Evolutionary conservation across 2,888 invertebrate species (phyloP).

Genomic region (Ypsolopha scabrella): DNA sequence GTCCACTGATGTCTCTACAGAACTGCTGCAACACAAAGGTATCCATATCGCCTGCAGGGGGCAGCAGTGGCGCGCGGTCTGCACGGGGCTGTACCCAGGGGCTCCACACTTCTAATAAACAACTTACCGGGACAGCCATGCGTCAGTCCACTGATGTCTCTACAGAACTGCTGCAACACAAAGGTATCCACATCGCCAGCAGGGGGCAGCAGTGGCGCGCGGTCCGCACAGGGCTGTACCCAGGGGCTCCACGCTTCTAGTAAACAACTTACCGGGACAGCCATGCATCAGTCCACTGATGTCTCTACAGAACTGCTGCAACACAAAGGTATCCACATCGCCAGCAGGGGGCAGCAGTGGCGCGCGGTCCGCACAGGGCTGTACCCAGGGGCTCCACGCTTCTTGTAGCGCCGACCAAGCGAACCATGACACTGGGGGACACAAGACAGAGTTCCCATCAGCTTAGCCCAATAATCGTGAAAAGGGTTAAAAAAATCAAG

Average conservation of each 20-base stretch:
- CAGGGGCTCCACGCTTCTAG: background rate
- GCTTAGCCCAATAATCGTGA: background rate
- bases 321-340: too few relatives aligned
- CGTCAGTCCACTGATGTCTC: too few relatives aligned
- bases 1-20: too few relatives aligned
- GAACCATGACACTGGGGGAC: slow-evolving; percentile 29
- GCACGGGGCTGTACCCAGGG: slow-evolving; percentile 31
- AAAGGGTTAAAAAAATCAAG: too few relatives aligned
- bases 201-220: background rate
- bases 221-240: background rate
- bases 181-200: background rate
- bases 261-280: background rate
- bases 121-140: too few relatives aligned
- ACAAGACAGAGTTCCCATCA: background rate
- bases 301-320: too few relatives aligned
- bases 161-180: background rate
- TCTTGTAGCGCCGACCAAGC: slow-evolving; percentile 34
- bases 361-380: slow-evolving; percentile 21
- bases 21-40: too few relatives aligned
- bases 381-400: slow-evolving; percentile 38
- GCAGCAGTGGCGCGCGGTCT: slow-evolving; percentile 24
- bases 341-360: slow-evolving; percentile 21
- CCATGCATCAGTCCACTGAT: background rate
- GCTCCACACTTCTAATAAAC: slow-evolving; percentile 39
- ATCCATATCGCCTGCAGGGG: slow-evolving; percentile 2